Conservation (phyloP, 2,113 vertebrate genomes). For the Picathartes gymnocephalus region DNA sequence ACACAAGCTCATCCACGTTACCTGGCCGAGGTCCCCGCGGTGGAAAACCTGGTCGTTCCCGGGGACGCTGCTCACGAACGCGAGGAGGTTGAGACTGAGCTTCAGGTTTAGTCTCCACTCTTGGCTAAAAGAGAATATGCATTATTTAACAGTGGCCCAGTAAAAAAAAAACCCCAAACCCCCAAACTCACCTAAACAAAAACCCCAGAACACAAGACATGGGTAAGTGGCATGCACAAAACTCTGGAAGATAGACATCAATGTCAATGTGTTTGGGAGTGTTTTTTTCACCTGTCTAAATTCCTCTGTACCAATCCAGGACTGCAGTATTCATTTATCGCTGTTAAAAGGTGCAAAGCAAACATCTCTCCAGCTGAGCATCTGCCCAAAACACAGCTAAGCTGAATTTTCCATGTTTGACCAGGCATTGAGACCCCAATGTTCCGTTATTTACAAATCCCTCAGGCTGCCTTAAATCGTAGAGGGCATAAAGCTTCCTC, state of each 20-base stretch:
- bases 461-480: not conserved
- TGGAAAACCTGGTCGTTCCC: slow-evolving; percentile 85
- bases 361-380: not conserved
- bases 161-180: not conserved
- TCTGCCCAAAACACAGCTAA: not conserved
- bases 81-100: slow-evolving; percentile 80
- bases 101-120: slow-evolving; percentile 88
- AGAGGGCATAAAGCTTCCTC: not conserved
- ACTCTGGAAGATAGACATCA: not conserved
- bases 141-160: not conserved
- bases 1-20: slow-evolving; percentile 22
- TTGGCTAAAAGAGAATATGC: slow-evolving; percentile 71
- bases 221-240: slow-evolving; percentile 37
- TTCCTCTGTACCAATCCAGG: slow-evolving; percentile 80
- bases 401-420: not conserved
- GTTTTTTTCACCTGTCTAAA: slow-evolving; percentile 33
- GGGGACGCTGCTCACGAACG: slow-evolving; percentile 87
- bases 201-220: not conserved
- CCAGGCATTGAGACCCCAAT: not conserved
- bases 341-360: not conserved
- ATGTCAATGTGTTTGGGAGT: not conserved
- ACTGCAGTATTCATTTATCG: slow-evolving; percentile 64
- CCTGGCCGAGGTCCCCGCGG: slow-evolving; percentile 87
- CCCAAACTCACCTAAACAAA: not conserved
- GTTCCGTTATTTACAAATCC: fast-evolving